Evolutionary conservation across 2,888 invertebrate genomes (phyloP).

Genomic region (Horisme vitalbata): DNA sequence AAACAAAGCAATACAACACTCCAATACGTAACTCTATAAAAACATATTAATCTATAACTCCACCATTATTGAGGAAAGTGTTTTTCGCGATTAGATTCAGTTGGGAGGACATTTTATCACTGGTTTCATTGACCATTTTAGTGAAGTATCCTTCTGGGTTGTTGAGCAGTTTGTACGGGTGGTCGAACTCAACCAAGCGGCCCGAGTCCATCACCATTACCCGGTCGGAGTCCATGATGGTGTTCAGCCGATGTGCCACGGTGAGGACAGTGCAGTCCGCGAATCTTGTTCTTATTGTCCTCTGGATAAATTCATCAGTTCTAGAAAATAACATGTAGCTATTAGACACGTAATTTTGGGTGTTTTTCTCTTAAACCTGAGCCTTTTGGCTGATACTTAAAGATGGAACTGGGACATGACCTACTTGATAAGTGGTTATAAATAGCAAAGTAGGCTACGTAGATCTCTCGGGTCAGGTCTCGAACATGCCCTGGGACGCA

Average conservation of each 20-base stretch:
- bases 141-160: constrained; percentile 84
- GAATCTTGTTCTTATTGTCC: constrained; percentile 91
- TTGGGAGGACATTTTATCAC: constrained; percentile 77
- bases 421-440: too few relatives aligned
- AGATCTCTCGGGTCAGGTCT: too few relatives aligned
- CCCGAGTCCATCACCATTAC: constrained; percentile 95
- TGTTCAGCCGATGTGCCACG: constrained; percentile 95
- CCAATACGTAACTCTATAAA: constrained; percentile 3
- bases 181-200: constrained; percentile 87
- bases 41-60: constrained; percentile 55
- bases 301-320: constrained; percentile 93
- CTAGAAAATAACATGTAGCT: constrained; percentile 58
- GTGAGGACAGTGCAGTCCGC: constrained; percentile 93
- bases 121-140: constrained; percentile 88
- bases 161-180: constrained; percentile 85
- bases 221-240: constrained; percentile 95
- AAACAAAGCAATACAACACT: constrained; percentile 7
- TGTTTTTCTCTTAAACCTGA: too few relatives aligned
- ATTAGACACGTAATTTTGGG: too few relatives aligned
- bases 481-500: too few relatives aligned
- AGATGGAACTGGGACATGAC: too few relatives aligned
- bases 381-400: too few relatives aligned
- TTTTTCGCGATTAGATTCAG: constrained; percentile 71
- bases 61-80: constrained; percentile 67
- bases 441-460: too few relatives aligned